Percentiles rank a stretch among this genome's conserved stretches.
Conservation (phyloP, 2,888 invertebrate genomes). For the Agriopis aurantiaria region DNA sequence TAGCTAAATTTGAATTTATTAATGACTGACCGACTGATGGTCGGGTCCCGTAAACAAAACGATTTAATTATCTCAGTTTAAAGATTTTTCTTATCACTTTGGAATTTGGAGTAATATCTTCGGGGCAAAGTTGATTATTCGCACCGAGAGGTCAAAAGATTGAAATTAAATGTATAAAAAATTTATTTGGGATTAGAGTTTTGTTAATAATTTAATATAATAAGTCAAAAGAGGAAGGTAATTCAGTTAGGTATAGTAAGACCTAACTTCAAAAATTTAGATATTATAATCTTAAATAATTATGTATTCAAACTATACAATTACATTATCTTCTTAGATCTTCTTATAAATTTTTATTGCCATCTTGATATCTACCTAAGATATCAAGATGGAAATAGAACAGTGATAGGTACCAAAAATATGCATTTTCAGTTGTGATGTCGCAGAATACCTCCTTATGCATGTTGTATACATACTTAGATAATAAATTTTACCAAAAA, state of each 20-base stretch:
- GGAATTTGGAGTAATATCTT: slow-evolving; percentile 35
- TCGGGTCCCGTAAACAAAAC: slow-evolving; percentile 45
- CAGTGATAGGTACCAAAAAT: too few relatives aligned
- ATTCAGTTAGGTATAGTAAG: background rate
- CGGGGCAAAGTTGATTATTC: slow-evolving; percentile 37
- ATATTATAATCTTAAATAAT: too few relatives aligned
- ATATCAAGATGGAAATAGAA: too few relatives aligned
- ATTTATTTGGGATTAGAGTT: slow-evolving; percentile 25
- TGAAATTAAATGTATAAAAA: slow-evolving; percentile 27
- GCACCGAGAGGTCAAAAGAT: slow-evolving; percentile 19
- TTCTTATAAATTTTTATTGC: too few relatives aligned
- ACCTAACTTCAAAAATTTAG: background rate
- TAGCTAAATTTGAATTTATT: background rate
- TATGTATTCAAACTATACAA: too few relatives aligned
- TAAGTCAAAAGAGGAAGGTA: background rate
- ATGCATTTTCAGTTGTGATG: too few relatives aligned
- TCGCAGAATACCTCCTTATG: too few relatives aligned
- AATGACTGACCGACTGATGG: background rate
- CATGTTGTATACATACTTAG: too few relatives aligned
- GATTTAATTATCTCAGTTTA: slow-evolving; percentile 51
- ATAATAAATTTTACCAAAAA: background rate
- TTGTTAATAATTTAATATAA: background rate
- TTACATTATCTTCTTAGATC: too few relatives aligned
- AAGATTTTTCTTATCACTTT: slow-evolving; percentile 44
- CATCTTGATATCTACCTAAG: too few relatives aligned